A percentile compares a stretch with the other conserved stretches of the same genome.
phyloP scores from a whole-genome alignment of 37 sponge, comb jelly and placozoan genomes.

The Ephydatia muelleri region DNA sequence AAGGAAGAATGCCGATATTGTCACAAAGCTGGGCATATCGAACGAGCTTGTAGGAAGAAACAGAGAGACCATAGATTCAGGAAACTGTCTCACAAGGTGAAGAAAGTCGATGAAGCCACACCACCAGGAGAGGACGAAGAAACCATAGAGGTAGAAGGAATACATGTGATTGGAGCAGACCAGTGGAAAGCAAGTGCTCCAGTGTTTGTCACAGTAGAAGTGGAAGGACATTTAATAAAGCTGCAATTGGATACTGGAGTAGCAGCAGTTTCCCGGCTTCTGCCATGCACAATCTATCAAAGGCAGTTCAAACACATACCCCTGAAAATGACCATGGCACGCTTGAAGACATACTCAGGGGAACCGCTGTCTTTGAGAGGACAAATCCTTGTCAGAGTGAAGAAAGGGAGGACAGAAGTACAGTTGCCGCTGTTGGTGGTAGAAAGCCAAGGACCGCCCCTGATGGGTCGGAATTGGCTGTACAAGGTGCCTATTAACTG shows the following conservation, averaged over 20 bases:
- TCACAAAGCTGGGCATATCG: background rate
- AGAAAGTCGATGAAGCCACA: no score
- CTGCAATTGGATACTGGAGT: background rate
- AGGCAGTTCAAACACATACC: background rate
- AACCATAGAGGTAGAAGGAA: no score
- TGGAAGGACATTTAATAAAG: background rate
- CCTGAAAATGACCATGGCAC: background rate
- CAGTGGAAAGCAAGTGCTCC: background rate
- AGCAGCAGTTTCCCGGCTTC: background rate
- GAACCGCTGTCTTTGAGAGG: background rate
- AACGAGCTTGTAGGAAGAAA: background rate
- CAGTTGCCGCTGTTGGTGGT: background rate
- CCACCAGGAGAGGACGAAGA: no score
- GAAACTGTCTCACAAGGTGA: no score
- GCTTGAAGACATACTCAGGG: background rate
- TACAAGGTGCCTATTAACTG: background rate
- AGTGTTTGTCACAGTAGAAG: background rate
- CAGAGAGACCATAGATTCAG: no score
- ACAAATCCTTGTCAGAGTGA: background rate
- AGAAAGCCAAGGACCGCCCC: background rate
- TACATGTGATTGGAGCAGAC: no score
- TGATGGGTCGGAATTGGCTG: background rate
- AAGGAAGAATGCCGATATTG: background rate
- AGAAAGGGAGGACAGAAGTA: background rate
- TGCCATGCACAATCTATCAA: background rate